Conservation (phyloP, 2,113 vertebrate genomes). For the Salvator merianae region DNA sequence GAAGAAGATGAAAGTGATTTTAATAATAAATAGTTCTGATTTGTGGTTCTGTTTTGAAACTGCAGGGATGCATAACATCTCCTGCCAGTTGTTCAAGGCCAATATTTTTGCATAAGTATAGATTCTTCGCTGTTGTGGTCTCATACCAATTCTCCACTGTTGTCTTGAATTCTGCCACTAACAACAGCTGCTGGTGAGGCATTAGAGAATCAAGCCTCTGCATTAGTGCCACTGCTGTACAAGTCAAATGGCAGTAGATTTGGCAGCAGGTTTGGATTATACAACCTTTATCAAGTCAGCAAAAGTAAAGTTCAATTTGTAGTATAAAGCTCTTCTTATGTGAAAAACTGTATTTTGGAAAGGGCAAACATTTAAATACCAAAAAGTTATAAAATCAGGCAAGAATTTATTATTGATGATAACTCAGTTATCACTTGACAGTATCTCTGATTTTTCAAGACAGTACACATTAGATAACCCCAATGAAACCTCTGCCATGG, state of each 20-base stretch:
- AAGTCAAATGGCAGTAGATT: no score
- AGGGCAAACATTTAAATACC: neutral
- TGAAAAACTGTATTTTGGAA: neutral
- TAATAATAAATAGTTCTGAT: neutral
- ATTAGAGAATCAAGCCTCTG: no score
- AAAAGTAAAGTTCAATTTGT: no score
- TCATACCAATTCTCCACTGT: no score
- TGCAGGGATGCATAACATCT: conserved; percentile 28
- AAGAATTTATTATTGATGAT: neutral
- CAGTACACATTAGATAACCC: neutral
- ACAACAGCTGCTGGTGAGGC: no score
- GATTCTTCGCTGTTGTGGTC: no score
- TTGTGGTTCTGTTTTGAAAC: neutral
- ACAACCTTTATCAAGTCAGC: no score
- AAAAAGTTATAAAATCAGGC: neutral
- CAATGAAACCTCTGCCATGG: neutral
- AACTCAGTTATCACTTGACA: neutral
- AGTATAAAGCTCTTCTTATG: neutral
- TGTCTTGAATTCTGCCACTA: no score
- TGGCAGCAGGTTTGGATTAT: no score
- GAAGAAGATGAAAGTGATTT: neutral
- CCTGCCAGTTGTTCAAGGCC: conserved; percentile 19
- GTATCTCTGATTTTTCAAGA: neutral
- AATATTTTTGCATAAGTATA: neutral
- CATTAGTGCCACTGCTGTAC: no score